These are phyloP conservation scores for Elysia crispata DNA, from an alignment of 2,888 invertebrate species.

Conservation along the genomic window DNA sequence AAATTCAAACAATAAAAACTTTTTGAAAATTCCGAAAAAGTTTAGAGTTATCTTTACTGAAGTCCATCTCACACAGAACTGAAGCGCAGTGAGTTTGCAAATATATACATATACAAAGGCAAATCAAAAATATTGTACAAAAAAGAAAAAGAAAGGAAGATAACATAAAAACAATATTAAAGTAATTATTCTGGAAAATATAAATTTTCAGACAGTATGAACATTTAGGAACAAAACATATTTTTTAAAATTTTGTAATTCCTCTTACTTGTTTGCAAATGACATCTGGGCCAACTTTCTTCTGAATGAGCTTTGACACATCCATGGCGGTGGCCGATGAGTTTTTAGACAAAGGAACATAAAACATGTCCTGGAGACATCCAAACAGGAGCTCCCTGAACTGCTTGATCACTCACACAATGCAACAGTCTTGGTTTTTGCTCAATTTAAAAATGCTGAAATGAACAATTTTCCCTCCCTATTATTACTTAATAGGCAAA, in stretches of 20 bases:
- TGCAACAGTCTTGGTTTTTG: not conserved
- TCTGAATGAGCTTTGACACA: constrained; percentile 57
- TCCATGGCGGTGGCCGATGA: constrained; percentile 50
- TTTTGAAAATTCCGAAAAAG: too few relatives aligned
- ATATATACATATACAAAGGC: not conserved
- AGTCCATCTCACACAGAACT: not conserved
- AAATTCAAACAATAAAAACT: too few relatives aligned
- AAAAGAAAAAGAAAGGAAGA: constrained; percentile 6
- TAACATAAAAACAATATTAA: not conserved
- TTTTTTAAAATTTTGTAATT: too few relatives aligned
- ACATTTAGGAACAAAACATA: too few relatives aligned
- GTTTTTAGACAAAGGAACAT: constrained; percentile 25
- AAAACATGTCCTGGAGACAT: constrained; percentile 22
- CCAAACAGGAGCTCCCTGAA: too few relatives aligned
- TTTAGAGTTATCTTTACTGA: too few relatives aligned
- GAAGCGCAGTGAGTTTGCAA: not conserved
- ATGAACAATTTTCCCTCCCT: too few relatives aligned
- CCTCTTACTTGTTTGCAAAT: constrained; percentile 53
- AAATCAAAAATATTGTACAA: not conserved
- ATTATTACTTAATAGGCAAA: too few relatives aligned
- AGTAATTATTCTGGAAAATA: too few relatives aligned
- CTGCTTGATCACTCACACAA: not conserved
- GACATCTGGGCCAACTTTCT: constrained; percentile 60
- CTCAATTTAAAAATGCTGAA: too few relatives aligned
- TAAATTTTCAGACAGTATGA: not conserved